phyloP scores from a whole-genome alignment of 2,888 invertebrate species.

The Imbricaverruca yamaguchii region DNA sequence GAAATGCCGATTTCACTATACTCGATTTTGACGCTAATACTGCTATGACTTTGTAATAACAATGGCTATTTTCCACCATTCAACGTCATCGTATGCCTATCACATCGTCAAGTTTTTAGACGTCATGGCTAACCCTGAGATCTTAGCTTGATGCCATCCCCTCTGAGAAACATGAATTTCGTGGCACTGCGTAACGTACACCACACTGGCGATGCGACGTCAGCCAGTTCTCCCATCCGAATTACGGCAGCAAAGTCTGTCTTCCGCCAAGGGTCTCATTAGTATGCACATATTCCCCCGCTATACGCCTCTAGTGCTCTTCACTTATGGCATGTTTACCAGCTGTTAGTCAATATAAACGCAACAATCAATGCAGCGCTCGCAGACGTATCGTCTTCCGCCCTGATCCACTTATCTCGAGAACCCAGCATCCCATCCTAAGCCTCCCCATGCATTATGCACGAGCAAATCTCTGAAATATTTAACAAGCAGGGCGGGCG shows the following conservation, averaged over 20 bases:
- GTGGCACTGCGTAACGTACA: too few relatives aligned
- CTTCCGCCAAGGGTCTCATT: neutral
- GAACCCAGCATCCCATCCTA: neutral
- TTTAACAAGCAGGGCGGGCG: conserved; percentile 3
- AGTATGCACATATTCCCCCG: neutral
- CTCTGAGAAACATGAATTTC: too few relatives aligned
- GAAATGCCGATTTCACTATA: too few relatives aligned
- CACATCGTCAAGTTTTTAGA: too few relatives aligned
- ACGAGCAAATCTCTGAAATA: conserved; percentile 9
- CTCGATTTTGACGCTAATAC: too few relatives aligned
- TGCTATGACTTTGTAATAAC: too few relatives aligned
- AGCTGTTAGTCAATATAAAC: neutral
- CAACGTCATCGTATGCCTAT: too few relatives aligned
- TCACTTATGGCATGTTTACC: neutral
- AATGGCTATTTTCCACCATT: too few relatives aligned
- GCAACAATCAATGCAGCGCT: neutral
- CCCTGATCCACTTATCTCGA: neutral
- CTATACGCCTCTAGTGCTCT: neutral
- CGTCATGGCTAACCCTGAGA: too few relatives aligned
- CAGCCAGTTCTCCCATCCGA: neutral
- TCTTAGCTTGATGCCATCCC: too few relatives aligned
- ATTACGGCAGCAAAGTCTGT: neutral
- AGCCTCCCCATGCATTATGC: conserved; percentile 16
- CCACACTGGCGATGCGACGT: too few relatives aligned
- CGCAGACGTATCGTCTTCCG: neutral